These are phyloP conservation scores for Bombyx huttoni DNA, from an alignment of 2,888 invertebrate genomes.

Conservation along the genomic window DNA sequence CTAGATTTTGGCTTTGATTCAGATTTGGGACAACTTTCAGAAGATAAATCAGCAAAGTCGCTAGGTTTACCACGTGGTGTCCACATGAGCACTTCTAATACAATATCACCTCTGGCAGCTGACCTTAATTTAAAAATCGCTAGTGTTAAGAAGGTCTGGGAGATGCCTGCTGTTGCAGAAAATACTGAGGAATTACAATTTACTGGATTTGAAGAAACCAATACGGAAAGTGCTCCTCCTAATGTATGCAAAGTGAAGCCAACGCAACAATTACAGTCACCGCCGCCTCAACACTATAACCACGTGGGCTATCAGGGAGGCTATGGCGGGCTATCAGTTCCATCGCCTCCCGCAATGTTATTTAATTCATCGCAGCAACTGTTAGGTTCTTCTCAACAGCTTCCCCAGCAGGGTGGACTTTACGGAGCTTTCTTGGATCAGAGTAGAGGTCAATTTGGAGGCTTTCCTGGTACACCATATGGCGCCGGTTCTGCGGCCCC, in stretches of 20 bases:
- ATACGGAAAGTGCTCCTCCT: constrained; percentile 70
- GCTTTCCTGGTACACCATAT: constrained; percentile 80
- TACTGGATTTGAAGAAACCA: constrained; percentile 53
- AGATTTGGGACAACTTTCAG: constrained; percentile 81
- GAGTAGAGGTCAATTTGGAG: constrained; percentile 84
- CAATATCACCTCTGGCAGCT: constrained; percentile 86
- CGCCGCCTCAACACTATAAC: constrained; percentile 77
- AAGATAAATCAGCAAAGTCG: constrained; percentile 75
- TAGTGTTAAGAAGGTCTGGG: constrained; percentile 93
- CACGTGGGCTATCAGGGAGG: constrained; percentile 82
- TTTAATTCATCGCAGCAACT: constrained; percentile 83
- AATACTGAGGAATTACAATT: constrained; percentile 64
- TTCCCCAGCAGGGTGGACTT: constrained; percentile 80
- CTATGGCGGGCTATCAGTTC: constrained; percentile 85
- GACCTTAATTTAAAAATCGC: constrained; percentile 95
- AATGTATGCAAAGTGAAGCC: constrained; percentile 90
- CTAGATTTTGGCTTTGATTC: constrained; percentile 92
- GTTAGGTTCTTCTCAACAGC: constrained; percentile 67
- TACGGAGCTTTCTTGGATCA: constrained; percentile 88
- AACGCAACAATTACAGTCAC: constrained; percentile 82
- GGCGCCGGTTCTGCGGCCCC: constrained; percentile 78
- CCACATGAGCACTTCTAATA: constrained; percentile 76
- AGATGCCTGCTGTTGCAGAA: constrained; percentile 81
- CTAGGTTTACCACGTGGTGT: constrained; percentile 73
- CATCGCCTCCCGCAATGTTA: constrained; percentile 88